Percentiles rank a stretch among this genome's conserved stretches.
phyloP scores from a whole-genome alignment of 2,797 vertebrate species.

The Balearica regulorum region DNA sequence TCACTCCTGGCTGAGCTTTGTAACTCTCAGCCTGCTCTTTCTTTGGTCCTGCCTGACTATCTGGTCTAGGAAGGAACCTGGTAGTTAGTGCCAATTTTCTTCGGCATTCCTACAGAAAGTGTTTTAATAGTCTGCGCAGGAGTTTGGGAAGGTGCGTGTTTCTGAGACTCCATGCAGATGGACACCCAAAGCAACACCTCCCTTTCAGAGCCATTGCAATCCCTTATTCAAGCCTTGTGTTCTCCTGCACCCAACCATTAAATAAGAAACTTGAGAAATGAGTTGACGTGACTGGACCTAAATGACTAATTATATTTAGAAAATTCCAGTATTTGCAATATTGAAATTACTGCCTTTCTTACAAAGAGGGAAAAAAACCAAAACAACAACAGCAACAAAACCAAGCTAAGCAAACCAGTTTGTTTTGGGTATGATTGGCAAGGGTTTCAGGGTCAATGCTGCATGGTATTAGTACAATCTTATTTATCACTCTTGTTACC shows the following conservation, averaged over 20 bases:
- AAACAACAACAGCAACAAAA: neutral
- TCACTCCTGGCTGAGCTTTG: neutral
- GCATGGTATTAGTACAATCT: neutral
- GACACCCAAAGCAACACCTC: neutral
- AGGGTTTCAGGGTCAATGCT: neutral
- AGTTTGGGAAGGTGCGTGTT: accelerated
- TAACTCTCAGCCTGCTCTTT: neutral
- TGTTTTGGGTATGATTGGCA: neutral
- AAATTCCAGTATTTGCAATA: neutral
- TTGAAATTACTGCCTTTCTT: neutral
- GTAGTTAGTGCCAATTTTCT: neutral
- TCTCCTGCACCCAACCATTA: neutral
- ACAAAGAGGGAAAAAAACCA: no score
- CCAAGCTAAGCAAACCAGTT: neutral
- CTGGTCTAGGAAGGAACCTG: neutral
- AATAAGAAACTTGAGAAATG: neutral
- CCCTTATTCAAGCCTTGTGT: neutral
- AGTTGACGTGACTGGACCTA: neutral
- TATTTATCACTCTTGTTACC: neutral
- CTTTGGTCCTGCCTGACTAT: neutral
- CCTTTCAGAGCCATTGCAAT: neutral
- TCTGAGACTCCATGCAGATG: neutral
- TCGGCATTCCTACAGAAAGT: accelerated
- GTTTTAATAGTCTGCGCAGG: neutral
- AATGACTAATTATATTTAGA: neutral